These are phyloP conservation scores for Athripsodes cinereus DNA, from an alignment of 2,888 invertebrate genomes.

Conservation along the genomic window DNA sequence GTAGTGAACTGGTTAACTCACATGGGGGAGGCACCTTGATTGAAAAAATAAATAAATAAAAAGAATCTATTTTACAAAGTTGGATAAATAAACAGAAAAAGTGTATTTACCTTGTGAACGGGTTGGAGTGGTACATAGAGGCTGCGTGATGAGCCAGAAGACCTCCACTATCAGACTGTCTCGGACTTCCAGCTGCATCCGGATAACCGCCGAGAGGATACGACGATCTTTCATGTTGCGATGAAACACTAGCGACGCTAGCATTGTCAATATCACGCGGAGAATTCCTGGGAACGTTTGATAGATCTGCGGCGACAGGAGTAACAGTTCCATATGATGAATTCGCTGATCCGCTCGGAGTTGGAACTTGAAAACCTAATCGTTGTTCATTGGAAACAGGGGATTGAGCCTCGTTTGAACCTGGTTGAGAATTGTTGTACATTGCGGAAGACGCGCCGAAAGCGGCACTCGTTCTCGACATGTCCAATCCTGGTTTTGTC, in stretches of 20 bases:
- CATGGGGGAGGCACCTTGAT: too few species aligned
- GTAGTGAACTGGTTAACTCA: too few species aligned
- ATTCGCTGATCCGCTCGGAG: conserved; percentile 26
- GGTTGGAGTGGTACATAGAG: conserved; percentile 45
- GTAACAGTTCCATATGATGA: conserved; percentile 26
- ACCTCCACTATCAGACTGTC: conserved; percentile 30
- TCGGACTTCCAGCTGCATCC: conserved; percentile 30
- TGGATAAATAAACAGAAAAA: too few species aligned
- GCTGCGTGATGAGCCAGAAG: conserved; percentile 40
- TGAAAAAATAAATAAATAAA: too few species aligned
- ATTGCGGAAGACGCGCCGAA: conserved; percentile 17
- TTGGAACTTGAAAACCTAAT: conserved; percentile 28
- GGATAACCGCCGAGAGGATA: conserved; percentile 35
- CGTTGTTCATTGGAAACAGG: conserved; percentile 27
- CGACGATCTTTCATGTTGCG: conserved; percentile 38
- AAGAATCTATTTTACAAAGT: too few species aligned
- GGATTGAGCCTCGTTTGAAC: conserved; percentile 24
- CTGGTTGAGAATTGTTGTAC: conserved; percentile 21
- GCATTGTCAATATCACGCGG: conserved; percentile 34
- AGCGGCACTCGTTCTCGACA: conserved; percentile 13
- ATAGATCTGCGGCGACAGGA: conserved; percentile 25
- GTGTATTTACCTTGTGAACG: conserved; percentile 43
- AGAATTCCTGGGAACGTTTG: conserved; percentile 29
- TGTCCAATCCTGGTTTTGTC: conserved; percentile 20
- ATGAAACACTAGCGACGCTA: conserved; percentile 24